Evolutionary conservation across 2,113 vertebrate species (phyloP).

Genomic region (Himantopus leucocephalus): DNA sequence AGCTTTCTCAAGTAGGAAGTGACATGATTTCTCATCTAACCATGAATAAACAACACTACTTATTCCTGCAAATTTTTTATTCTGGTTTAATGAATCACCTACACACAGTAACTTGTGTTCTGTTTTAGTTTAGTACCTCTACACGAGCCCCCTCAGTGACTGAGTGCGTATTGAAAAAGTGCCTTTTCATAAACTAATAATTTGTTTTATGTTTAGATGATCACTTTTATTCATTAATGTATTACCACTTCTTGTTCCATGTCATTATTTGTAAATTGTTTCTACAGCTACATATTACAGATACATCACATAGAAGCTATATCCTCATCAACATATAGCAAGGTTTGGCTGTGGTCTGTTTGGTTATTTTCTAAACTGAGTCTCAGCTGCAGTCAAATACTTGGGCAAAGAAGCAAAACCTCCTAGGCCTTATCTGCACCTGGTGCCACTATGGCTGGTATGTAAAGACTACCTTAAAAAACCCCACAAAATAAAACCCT

Average conservation of each 20-base stretch:
- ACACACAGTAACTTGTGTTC: background rate
- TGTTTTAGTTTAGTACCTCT: background rate
- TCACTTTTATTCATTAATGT: fast-evolving
- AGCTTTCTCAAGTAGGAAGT: background rate
- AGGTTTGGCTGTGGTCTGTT: background rate
- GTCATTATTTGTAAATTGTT: background rate
- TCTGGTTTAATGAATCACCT: background rate
- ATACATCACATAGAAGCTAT: background rate
- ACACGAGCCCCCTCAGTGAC: background rate
- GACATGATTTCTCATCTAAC: background rate
- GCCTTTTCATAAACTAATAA: background rate
- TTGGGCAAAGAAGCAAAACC: background rate
- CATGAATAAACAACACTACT: background rate
- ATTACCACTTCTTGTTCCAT: background rate
- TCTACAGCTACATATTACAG: background rate
- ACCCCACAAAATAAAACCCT: background rate
- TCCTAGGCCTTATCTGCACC: background rate
- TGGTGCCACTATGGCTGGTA: background rate
- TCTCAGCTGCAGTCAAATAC: background rate
- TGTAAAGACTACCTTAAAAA: background rate
- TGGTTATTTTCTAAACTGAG: background rate
- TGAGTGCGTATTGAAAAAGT: no score
- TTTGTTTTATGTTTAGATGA: background rate
- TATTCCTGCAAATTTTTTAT: background rate
- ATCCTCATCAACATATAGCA: background rate